A percentile compares a stretch with the other conserved stretches of the same genome.
phyloP scores from a whole-genome alignment of 2,797 vertebrate species.

The Pitangus sulphuratus region DNA sequence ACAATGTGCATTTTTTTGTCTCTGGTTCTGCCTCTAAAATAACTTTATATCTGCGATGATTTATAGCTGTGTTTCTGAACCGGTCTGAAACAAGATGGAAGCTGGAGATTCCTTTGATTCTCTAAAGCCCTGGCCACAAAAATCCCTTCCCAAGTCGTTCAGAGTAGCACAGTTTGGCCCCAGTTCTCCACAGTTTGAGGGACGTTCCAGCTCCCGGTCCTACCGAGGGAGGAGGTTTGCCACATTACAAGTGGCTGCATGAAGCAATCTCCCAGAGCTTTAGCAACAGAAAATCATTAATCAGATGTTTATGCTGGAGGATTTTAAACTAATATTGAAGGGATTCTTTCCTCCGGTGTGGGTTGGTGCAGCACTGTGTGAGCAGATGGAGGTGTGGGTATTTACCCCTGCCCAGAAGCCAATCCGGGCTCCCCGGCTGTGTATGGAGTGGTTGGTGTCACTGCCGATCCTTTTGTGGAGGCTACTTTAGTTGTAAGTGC shows the following conservation, averaged over 20 bases:
- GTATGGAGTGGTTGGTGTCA: fast-evolving
- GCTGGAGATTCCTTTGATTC: not conserved
- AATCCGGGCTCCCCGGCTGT: fast-evolving
- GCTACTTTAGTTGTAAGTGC: not conserved
- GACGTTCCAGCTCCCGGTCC: not conserved
- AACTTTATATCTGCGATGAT: not conserved
- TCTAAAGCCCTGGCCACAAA: not conserved
- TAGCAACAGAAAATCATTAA: slow-evolving; percentile 22
- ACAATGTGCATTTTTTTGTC: not conserved
- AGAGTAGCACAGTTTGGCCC: not conserved
- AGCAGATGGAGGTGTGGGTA: not conserved
- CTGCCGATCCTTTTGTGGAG: not conserved
- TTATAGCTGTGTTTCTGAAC: not conserved
- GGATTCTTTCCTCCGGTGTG: not conserved
- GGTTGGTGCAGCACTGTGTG: not conserved
- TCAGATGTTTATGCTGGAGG: not conserved
- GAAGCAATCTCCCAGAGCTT: slow-evolving; percentile 3
- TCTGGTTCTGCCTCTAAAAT: slow-evolving; percentile 20
- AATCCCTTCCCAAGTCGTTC: not conserved
- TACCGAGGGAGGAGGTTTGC: not conserved
- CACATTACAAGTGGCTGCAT: not conserved
- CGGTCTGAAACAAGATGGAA: not conserved
- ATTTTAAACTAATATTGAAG: not conserved
- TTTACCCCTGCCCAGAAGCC: not conserved
- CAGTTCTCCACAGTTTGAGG: not conserved